These are phyloP conservation scores for Drosophila anomalipes DNA, from an alignment of 2,888 invertebrate species.

Conservation along the genomic window DNA sequence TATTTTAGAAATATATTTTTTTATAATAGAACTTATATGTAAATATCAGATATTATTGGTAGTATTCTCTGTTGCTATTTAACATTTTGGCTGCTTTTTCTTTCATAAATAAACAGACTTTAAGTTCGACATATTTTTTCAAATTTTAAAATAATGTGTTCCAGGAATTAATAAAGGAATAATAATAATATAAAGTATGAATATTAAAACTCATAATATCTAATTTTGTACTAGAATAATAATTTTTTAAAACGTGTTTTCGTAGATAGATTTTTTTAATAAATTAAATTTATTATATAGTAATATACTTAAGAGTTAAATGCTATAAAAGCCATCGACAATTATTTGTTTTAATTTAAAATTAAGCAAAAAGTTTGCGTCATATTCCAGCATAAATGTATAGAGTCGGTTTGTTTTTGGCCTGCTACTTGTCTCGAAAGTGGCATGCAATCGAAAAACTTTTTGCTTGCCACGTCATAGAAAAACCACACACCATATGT, in stretches of 20 bases:
- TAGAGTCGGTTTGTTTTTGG: neutral
- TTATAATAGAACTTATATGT: neutral
- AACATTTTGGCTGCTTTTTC: neutral
- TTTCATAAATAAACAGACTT: neutral
- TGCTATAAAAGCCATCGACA: accelerated
- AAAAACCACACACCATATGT: constrained; percentile 43
- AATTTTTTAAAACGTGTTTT: neutral
- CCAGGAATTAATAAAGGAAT: neutral
- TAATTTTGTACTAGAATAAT: neutral
- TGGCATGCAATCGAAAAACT: constrained; percentile 35
- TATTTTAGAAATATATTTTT: neutral
- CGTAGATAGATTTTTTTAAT: neutral
- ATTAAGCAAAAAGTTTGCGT: neutral
- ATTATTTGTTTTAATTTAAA: neutral
- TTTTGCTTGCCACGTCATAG: constrained; percentile 12
- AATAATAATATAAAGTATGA: neutral
- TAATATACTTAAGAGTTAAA: neutral
- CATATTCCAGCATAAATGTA: neutral
- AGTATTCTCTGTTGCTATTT: neutral
- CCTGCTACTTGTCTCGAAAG: constrained; percentile 2
- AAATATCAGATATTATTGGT: neutral
- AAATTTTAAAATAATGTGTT: neutral
- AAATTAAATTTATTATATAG: neutral
- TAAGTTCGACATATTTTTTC: neutral
- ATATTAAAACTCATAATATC: accelerated